Evolutionary conservation across 2,113 vertebrate species (phyloP), one percentile per base, ranked within the genome.

Genomic region (Ptychochromis oligacanthus): DNA sequence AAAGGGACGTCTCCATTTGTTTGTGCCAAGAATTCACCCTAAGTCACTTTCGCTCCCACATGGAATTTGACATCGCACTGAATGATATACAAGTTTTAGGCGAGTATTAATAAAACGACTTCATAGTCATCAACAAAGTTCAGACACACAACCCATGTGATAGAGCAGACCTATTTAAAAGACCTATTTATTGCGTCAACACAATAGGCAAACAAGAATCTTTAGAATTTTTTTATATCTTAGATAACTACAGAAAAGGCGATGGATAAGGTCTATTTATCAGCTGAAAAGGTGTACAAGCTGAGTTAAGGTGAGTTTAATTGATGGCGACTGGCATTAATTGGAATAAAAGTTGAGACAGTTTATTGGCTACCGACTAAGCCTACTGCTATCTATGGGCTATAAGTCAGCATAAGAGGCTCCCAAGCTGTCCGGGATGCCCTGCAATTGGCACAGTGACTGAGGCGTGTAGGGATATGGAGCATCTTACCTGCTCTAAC

Each of bases 401-500:
- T 31, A 34, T 4, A 9, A 1, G 83, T 81, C 83, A 89, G 64
- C 12, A 56, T 9, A 1, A 52, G 70, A 64, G 12, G 59, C 80
- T 55, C 70, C 79, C 4, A 6, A 15, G 28, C 31, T 46, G 65
- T 36, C 54, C 75, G n/a, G 62, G 74, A 55, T 79, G 67, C 55
- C 24, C 43, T 7, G 57, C 56, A 58, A 20, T 55, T 64, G 81
- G 20, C 77, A 76, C 70, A 28, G 40, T 65, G 55, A 58, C 70
- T 24, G 49, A 43, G 17, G 4, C 24, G 26, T 54, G 46, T 11
- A 60, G 6, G 59, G 62, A 38, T 36, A 40, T 46, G 7, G 40
- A n/a, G 61, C 77, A 62, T 58, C 97, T 97, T 98, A 99, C 98
- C 97, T 98, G 96, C 97, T 95, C 94, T 95, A 93, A 97, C 97